Percentiles rank a stretch among this genome's conserved stretches.
Conservation (phyloP, 2,113 vertebrate genomes). For the Centropus bengalensis region DNA sequence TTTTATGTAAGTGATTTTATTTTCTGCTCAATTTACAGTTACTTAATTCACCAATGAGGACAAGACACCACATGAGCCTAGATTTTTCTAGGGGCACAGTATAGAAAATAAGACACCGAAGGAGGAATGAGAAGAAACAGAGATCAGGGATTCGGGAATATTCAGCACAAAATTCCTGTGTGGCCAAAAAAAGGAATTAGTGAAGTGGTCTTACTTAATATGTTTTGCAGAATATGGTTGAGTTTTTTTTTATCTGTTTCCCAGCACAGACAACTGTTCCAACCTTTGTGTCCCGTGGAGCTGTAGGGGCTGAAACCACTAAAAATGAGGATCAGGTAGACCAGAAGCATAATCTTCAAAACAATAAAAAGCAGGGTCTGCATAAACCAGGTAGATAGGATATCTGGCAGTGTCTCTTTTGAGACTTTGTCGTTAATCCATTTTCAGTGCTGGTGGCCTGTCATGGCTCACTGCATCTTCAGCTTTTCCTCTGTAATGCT, state of each 20-base stretch:
- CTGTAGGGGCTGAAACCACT: conserved; percentile 48
- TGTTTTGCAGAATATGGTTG: background rate
- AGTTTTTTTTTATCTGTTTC: background rate
- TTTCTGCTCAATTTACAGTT: background rate
- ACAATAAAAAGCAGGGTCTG: conserved; percentile 14
- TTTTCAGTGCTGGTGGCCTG: background rate
- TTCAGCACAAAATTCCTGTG: background rate
- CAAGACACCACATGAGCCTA: background rate
- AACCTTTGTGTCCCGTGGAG: conserved; percentile 19
- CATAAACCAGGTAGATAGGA: conserved; percentile 1
- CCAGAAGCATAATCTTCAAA: background rate
- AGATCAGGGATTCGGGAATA: background rate
- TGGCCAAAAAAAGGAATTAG: background rate
- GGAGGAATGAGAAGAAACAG: background rate
- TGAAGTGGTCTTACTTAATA: background rate
- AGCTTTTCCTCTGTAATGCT: background rate
- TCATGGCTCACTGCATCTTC: background rate
- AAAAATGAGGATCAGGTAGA: conserved; percentile 22
- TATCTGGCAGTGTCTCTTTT: background rate
- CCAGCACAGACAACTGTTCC: conserved; percentile 22
- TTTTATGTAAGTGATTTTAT: background rate
- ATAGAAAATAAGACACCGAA: background rate
- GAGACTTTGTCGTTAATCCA: background rate
- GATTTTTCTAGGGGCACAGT: background rate
- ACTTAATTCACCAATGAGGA: background rate